Percentiles rank a stretch among this genome's conserved stretches.
Evolutionary conservation across 35 echinoderm and acorn worm species (phyloP).

Genomic region (Apostichopus californicus): DNA sequence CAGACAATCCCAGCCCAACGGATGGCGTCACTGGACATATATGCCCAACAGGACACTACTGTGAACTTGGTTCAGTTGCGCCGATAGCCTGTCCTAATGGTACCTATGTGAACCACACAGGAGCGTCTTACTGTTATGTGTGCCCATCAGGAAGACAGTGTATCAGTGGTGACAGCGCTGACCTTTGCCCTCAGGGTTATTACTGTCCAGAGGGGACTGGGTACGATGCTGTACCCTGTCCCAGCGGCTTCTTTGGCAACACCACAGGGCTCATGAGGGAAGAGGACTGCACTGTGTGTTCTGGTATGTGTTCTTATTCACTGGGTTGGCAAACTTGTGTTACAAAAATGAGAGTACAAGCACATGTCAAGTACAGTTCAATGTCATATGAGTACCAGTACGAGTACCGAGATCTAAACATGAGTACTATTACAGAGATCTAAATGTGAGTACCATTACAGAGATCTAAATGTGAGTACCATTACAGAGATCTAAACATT

Average conservation of each 20-base stretch:
- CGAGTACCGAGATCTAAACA: not conserved
- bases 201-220: constrained; percentile 96
- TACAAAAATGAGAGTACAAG: not conserved
- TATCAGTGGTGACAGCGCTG: constrained; percentile 86
- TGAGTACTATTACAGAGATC: too few relatives aligned
- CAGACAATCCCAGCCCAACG: constrained; percentile 70
- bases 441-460: too few relatives aligned
- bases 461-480: too few relatives aligned
- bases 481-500: too few relatives aligned
- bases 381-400: not conserved
- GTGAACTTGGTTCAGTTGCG: constrained; percentile 29
- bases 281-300: constrained; percentile 78
- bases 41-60: constrained; percentile 25
- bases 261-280: constrained; percentile 65
- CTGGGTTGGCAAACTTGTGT: not conserved
- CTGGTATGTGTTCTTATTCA: constrained; percentile 59
- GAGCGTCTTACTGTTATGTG: constrained; percentile 75
- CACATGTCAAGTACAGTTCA: not conserved
- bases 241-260: constrained; percentile 82
- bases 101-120: constrained; percentile 90
- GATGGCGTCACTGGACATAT: constrained; percentile 76
- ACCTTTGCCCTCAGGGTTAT: constrained; percentile 92
- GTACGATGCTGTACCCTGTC: constrained; percentile 74
- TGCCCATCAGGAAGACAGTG: constrained; percentile 87
- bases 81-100: constrained; percentile 85